A percentile compares a stretch with the other conserved stretches of the same genome.
These are phyloP conservation scores for Leptopilina drosophilae DNA, from an alignment of 2,888 invertebrate genomes.

Conservation along the genomic window DNA sequence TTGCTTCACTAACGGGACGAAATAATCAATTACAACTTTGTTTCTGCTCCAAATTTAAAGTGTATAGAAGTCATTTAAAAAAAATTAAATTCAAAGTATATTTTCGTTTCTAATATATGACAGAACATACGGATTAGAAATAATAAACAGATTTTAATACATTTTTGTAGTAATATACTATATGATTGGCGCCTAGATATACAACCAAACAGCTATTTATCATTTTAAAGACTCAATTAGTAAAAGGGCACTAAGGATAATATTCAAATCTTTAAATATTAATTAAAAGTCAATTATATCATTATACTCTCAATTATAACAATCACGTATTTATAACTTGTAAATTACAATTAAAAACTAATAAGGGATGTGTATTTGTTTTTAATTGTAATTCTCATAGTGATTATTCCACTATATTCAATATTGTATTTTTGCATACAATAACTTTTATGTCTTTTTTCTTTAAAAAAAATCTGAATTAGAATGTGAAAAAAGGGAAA, in stretches of 20 bases:
- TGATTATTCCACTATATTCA: too few relatives aligned
- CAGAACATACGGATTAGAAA: neutral
- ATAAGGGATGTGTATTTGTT: too few relatives aligned
- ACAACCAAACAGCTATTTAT: neutral
- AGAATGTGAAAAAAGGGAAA: too few relatives aligned
- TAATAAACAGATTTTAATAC: neutral
- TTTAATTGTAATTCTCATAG: too few relatives aligned
- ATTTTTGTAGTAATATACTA: neutral
- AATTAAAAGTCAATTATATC: slow-evolving; percentile 1
- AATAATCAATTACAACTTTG: too few relatives aligned
- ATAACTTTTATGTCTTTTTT: too few relatives aligned
- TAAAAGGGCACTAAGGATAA: neutral
- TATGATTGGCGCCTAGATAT: neutral
- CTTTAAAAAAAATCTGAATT: too few relatives aligned
- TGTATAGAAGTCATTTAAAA: too few relatives aligned
- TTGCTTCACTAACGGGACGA: too few relatives aligned
- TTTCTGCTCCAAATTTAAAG: too few relatives aligned
- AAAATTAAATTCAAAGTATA: too few relatives aligned
- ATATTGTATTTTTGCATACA: too few relatives aligned
- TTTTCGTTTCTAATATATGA: neutral
- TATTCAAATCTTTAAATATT: neutral
- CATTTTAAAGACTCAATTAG: neutral
- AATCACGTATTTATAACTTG: neutral
- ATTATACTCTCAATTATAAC: neutral
- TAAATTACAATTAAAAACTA: slow-evolving; percentile 17